Conservation (phyloP, 2,888 invertebrate genomes). For the Argyra leucocephala region DNA sequence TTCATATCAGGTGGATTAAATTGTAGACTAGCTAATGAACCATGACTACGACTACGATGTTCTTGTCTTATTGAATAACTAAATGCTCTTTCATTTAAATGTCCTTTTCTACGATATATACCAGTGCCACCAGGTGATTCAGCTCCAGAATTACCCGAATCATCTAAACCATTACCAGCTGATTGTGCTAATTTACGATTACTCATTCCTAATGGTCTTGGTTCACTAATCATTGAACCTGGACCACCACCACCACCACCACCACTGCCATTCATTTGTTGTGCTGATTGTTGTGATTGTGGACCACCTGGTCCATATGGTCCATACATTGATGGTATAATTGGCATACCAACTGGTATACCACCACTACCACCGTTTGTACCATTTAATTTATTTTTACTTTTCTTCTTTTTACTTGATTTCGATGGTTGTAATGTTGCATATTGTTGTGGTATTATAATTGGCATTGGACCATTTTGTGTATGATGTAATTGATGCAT, state of each 20-base stretch:
- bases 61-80: conserved; percentile 90
- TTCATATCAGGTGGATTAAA: conserved; percentile 79
- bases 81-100: conserved; percentile 84
- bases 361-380: conserved; percentile 20
- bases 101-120: conserved; percentile 85
- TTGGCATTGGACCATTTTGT: conserved; percentile 27
- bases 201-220: conserved; percentile 47
- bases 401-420: conserved; percentile 48
- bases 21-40: conserved; percentile 81
- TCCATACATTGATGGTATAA: conserved; percentile 47
- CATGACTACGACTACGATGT: conserved; percentile 84
- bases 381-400: conserved; percentile 41
- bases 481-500: conserved; percentile 29
- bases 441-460: conserved; percentile 50
- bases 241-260: conserved; percentile 44
- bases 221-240: conserved; percentile 53
- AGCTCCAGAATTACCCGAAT: conserved; percentile 45
- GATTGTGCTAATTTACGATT: conserved; percentile 58
- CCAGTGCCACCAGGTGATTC: conserved; percentile 59
- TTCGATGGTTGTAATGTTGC: conserved; percentile 56
- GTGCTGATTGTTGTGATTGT: conserved; percentile 36
- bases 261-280: too few species aligned
- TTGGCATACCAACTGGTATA: conserved; percentile 44
- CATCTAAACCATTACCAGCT: conserved; percentile 55
- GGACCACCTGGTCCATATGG: conserved; percentile 38